Evolutionary conservation across 2,113 vertebrate genomes (phyloP), one percentile per base, ranked within the genome.

Genomic region (Vulpes vulpes): DNA sequence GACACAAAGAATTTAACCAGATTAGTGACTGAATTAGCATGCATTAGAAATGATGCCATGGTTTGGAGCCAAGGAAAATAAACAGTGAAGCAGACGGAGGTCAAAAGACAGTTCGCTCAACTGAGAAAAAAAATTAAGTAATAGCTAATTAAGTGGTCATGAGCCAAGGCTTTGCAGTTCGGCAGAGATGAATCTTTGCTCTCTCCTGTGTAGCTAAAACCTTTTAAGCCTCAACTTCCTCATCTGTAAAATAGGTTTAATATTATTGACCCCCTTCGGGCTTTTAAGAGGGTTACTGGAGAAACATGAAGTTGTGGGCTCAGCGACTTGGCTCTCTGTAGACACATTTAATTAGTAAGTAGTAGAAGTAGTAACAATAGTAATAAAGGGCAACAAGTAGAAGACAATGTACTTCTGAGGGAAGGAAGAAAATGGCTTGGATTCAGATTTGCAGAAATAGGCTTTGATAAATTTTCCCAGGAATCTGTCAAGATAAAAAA

Each of bases 61-160:
- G 92, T 97, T 96, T 55, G 88, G 92, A 97, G 97, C 97, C 97
- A 98, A 97, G 88, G 84, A 97, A 97, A 98, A 98, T 91, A 98
- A 98, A 97, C 97, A 97, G 83, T n/a, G 81, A 95, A 93, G 95
- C 96, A 96, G 97, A 96, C 78, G 2, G 97, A 97, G 98, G 98
- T 98, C 97, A 98, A 96, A 97, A 98, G 97, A 98, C 97, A 96
- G 96, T 97, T 95, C 27, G 19, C 95, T 95, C 93, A 96, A 95
- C 97, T 89, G 94, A 97, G 97, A 89, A 96, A 95, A 95, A 97
- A 97, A 96, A 97, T 94, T 96, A 97, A 91, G 95, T 97, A 97
- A 97, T 89, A 96, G 95, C 97, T 95, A 96, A 97, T 97, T 92
- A 96, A 95, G 95, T 85, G 94, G 76, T 97, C 88, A 88, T 5